phyloP scores from a whole-genome alignment of 2,888 invertebrate species.

The Drosophila merina region DNA sequence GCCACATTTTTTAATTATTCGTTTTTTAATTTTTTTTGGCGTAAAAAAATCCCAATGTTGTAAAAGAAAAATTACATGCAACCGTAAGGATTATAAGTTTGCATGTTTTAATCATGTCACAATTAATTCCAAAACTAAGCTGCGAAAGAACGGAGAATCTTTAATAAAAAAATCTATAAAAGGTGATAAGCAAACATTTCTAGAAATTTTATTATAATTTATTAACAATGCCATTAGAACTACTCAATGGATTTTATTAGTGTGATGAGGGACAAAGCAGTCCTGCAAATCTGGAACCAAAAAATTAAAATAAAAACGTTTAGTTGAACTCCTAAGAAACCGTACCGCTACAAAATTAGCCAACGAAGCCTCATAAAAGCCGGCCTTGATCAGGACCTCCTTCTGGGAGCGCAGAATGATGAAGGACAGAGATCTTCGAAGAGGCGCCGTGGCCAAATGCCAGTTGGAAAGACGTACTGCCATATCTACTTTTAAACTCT shows the following conservation, averaged over 20 bases:
- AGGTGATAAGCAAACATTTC: not conserved
- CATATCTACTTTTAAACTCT: slow-evolving; percentile 77
- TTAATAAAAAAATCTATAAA: not conserved
- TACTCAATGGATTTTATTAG: slow-evolving; percentile 79
- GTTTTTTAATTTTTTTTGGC: no score
- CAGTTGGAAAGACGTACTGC: slow-evolving; percentile 78
- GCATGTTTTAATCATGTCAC: no score
- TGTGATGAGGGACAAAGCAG: slow-evolving; percentile 78
- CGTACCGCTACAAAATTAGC: slow-evolving; percentile 79
- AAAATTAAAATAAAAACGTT: slow-evolving; percentile 15
- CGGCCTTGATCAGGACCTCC: slow-evolving; percentile 73
- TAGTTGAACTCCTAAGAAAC: no score
- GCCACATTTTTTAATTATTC: no score
- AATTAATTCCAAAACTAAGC: no score
- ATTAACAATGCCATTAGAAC: not conserved
- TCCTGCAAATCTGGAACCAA: slow-evolving; percentile 68
- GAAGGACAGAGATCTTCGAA: slow-evolving; percentile 70
- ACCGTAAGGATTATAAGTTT: no score
- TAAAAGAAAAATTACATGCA: no score
- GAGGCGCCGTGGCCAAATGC: slow-evolving; percentile 72
- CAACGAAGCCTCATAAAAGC: slow-evolving; percentile 81
- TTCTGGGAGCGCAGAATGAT: slow-evolving; percentile 78
- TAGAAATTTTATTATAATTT: not conserved
- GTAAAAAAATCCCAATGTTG: no score
- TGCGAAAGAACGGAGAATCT: no score